These are phyloP conservation scores for Drosophila anomelani DNA, from an alignment of 2,888 invertebrate genomes.

Conservation along the genomic window DNA sequence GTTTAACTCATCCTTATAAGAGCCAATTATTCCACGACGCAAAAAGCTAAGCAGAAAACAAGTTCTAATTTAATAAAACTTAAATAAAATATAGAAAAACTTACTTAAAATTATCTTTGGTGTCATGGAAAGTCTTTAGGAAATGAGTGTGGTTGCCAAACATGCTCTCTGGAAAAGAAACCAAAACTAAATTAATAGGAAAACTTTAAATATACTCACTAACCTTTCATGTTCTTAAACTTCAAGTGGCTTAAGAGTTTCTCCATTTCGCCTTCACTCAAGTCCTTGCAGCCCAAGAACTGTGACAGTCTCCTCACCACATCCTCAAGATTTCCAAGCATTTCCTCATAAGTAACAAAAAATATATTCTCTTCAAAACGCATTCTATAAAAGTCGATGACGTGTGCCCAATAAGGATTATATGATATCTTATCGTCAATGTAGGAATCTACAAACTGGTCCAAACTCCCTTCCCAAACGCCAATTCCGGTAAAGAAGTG, in stretches of 20 bases:
- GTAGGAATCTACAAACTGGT: conserved; percentile 76
- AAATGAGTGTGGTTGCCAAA: conserved; percentile 19
- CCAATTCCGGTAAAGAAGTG: conserved; percentile 88
- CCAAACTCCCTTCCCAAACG: conserved; percentile 86
- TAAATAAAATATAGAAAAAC: background rate
- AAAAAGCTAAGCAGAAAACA: conserved; percentile 44
- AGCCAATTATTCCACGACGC: conserved; percentile 59
- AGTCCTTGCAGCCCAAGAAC: conserved; percentile 39
- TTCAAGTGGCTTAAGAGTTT: conserved; percentile 48
- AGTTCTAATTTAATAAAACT: too few species aligned
- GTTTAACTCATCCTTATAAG: conserved; percentile 56
- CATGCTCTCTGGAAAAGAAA: conserved; percentile 12
- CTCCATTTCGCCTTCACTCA: conserved; percentile 36
- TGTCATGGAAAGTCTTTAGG: background rate
- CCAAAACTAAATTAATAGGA: too few species aligned
- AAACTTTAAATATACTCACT: background rate
- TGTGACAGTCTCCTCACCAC: conserved; percentile 47
- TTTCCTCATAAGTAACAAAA: conserved; percentile 74
- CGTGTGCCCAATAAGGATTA: conserved; percentile 64
- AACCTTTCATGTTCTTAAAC: conserved; percentile 63
- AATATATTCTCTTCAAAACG: conserved; percentile 65
- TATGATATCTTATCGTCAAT: conserved; percentile 41
- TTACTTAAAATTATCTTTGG: conserved; percentile 28
- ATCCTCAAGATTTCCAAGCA: conserved; percentile 62
- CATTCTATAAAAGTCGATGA: conserved; percentile 72